Percentiles rank a stretch among this genome's conserved stretches.
Evolutionary conservation across 2,113 vertebrate species (phyloP).

Genomic region (Proteles cristata): DNA sequence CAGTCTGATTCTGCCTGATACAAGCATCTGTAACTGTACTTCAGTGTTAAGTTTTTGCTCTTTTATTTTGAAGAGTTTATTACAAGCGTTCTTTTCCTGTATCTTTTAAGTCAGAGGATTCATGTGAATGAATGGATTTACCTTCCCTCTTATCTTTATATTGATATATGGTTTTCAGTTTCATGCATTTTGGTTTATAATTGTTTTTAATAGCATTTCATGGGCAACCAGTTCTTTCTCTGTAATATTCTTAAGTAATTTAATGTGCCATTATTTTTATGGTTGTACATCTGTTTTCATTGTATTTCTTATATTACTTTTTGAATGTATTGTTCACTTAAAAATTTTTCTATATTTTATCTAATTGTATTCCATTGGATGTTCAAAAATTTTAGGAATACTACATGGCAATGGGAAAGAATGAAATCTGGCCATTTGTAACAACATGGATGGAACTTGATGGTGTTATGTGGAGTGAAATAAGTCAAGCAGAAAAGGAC

Average conservation of each 20-base stretch:
- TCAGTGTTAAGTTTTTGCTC: not conserved
- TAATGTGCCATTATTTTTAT: not conserved
- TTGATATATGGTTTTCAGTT: not conserved
- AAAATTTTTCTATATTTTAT: not conserved
- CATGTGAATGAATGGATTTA: not conserved
- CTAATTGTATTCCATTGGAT: not conserved
- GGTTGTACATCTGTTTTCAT: not conserved
- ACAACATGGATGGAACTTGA: too few relatives aligned
- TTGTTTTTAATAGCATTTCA: conserved; percentile 12
- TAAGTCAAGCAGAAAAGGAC: too few relatives aligned
- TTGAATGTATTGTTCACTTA: not conserved
- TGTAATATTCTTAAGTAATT: not conserved
- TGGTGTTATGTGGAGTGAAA: too few relatives aligned
- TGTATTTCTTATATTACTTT: not conserved
- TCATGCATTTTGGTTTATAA: not conserved
- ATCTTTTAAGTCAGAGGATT: not conserved
- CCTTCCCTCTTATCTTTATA: not conserved
- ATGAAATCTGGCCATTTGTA: too few relatives aligned
- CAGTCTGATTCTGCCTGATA: not conserved
- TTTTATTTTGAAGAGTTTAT: not conserved
- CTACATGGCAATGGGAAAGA: too few relatives aligned
- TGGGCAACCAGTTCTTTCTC: not conserved
- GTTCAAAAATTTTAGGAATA: not conserved
- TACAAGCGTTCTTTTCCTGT: not conserved
- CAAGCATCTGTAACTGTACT: not conserved